Percentiles rank a stretch among this genome's conserved stretches.
These are phyloP conservation scores for Mechanitis mazaeus DNA, from an alignment of 2,888 invertebrate genomes.

Conservation along the genomic window DNA sequence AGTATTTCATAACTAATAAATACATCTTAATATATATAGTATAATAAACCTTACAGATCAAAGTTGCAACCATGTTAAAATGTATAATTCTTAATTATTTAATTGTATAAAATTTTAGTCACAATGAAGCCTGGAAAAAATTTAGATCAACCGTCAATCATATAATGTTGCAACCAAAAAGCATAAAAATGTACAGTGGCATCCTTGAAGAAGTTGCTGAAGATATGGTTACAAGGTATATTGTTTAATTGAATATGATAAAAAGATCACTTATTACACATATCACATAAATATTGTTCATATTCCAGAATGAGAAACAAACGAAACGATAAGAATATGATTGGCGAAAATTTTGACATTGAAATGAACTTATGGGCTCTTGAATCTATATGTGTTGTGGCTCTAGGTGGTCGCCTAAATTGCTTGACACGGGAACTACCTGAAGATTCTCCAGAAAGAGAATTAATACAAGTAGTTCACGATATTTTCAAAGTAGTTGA, in stretches of 20 bases:
- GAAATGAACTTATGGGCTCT: constrained; percentile 79
- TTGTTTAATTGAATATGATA: no score
- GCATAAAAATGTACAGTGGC: constrained; percentile 80
- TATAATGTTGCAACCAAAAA: constrained; percentile 83
- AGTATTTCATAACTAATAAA: no score
- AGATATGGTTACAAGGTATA: constrained; percentile 79
- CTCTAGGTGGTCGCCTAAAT: constrained; percentile 52
- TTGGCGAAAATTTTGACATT: constrained; percentile 70
- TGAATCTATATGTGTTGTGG: constrained; percentile 67
- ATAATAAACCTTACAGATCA: no score
- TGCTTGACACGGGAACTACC: constrained; percentile 47
- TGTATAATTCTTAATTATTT: no score
- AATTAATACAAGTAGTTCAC: constrained; percentile 48
- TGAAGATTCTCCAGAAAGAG: constrained; percentile 43
- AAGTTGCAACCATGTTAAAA: no score
- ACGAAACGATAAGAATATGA: constrained; percentile 69
- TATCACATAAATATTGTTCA: no score
- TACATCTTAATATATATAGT: no score
- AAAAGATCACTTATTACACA: no score
- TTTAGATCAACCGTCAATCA: constrained; percentile 86
- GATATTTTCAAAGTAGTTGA: constrained; percentile 41
- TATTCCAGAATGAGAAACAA: constrained; percentile 68
- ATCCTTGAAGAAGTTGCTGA: constrained; percentile 80
- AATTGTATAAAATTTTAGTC: constrained; percentile 59
- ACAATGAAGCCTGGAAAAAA: constrained; percentile 86